Base-by-base conservation (phyloP, 2,888 invertebrate genomes). In the Ectobius pallidus region DNA sequence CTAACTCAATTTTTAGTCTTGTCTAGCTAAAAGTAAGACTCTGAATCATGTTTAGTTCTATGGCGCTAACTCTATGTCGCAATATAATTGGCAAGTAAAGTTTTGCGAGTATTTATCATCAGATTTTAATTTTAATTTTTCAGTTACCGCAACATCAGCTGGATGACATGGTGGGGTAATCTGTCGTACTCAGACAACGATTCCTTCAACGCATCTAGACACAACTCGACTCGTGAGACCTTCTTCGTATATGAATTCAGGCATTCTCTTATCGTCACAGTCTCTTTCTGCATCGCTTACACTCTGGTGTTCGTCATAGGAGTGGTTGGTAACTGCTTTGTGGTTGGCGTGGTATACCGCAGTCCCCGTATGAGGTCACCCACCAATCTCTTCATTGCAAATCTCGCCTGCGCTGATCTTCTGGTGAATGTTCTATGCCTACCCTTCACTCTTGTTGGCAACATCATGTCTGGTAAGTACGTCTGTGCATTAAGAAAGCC, bases 341-440 rank as follows among this genome's bases (percentile, higher is more conserved):
- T 84, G 39, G 81, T 84, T 16, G 79, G 81, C 27, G 84, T 84
- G 20, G 81, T 83, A 14, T 79, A 78, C 67, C 78, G 81, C 39
- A 80, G 79, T 63, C 80, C 81, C 65, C 78, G 82, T 27, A 84
- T 87, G 82, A 80, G 85, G 69, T 84, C 84, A 3, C 84, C 84
- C 2, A 87, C 87, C 74, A 87, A 87, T 78, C 84, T 85, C 76
- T 84, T 87, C 79, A 87, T 88, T 69, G 85, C 85, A 58, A 87
- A 87, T 78, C 79, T 88, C 74, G 88, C 88, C 9, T 79, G 85
- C 52, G 88, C 88, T 3, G 88, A 88, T 79, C 80, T 88, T 3
- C 81, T 88, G 39, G 87, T 88, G 68, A 83, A 87, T 75, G 81
- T 87, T 32, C 84, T 87, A 74, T 87, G 87, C 77, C 82, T 88